Evolutionary conservation across 2,797 vertebrate genomes (phyloP), one percentile per base, ranked within the genome.

Genomic region (Ctenopoma kingsleyae): DNA sequence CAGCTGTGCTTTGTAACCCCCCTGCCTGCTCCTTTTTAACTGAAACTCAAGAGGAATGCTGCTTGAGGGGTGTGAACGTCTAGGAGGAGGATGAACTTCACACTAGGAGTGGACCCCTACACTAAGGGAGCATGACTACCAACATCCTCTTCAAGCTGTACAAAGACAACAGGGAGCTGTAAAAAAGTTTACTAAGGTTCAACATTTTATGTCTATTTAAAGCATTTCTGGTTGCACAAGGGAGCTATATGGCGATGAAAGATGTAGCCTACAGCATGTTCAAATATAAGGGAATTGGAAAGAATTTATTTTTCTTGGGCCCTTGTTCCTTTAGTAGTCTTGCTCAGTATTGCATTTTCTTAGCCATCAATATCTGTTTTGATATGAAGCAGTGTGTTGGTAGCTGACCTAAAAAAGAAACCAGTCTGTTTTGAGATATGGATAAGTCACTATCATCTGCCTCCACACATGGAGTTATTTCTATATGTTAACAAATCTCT

Each of bases 371-470:
- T 78, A 80, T 88, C 53, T 20, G 65, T 80, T 82, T 81, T 74
- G 74, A 85, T 84, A 68, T 44, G 60, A 80, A 75, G 67, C 61
- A 41, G 0, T 55, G 67, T 56, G 65, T 74, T 67, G 55, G 77
- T 75, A 51, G 61, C 76, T 84, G 86, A 81, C 86, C 63, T 74
- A 67, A 77, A 83, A 32, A 81, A 64, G 53, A 75, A 74, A 30
- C 41, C 13, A 0, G 32, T 71, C 54, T 87, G 47, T 78, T 80
- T 68, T 19, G 54, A 86, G 77, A 59, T 61, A 15, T 16, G 59
- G 51, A 82, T 81, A 69, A 64, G 59, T 84, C 64, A 71, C 78
- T 67, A 81, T 85, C 78, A 58, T 83, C 83, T 74, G 63, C 78
- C 77, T 83, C 74, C 83, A 85, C 80, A 75, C 74, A 74, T 35